Conservation (phyloP, 2,888 invertebrate species). For the Abrostola tripartita region DNA sequence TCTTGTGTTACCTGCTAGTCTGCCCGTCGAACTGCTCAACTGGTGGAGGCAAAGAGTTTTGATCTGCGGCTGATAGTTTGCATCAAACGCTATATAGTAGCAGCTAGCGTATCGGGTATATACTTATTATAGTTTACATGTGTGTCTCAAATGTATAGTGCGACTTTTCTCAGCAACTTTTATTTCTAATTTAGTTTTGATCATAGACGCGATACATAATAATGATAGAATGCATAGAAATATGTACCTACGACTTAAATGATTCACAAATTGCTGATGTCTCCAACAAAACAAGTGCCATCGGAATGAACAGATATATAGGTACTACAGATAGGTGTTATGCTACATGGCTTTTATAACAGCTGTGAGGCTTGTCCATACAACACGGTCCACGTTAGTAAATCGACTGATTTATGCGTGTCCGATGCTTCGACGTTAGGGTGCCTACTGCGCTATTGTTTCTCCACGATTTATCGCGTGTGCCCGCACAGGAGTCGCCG, state of each 20-base stretch:
- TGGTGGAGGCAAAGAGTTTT: slow-evolving; percentile 15
- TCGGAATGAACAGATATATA: slow-evolving; percentile 30
- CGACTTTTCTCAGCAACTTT: no score
- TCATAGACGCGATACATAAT: no score
- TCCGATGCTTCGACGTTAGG: slow-evolving; percentile 70
- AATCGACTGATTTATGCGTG: slow-evolving; percentile 80
- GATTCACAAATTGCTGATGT: background rate
- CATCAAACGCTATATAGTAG: background rate
- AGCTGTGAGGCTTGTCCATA: slow-evolving; percentile 69
- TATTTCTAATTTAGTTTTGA: no score
- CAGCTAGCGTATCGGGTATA: no score
- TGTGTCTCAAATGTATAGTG: no score
- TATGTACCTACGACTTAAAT: no score
- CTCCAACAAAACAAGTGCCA: slow-evolving; percentile 4
- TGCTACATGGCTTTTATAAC: slow-evolving; percentile 48
- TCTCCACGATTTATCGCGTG: slow-evolving; percentile 80
- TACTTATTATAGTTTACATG: no score
- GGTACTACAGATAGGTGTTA: slow-evolving; percentile 32
- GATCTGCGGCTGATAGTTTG: slow-evolving; percentile 20
- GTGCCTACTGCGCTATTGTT: slow-evolving; percentile 80
- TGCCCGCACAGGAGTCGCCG: slow-evolving; percentile 63
- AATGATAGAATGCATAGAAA: no score
- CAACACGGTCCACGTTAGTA: slow-evolving; percentile 72
- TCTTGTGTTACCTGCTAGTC: slow-evolving; percentile 26
- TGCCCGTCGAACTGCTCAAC: slow-evolving; percentile 43